These are phyloP conservation scores for Psococerastis gibbosa DNA, from an alignment of 2,888 invertebrate species.

Conservation along the genomic window DNA sequence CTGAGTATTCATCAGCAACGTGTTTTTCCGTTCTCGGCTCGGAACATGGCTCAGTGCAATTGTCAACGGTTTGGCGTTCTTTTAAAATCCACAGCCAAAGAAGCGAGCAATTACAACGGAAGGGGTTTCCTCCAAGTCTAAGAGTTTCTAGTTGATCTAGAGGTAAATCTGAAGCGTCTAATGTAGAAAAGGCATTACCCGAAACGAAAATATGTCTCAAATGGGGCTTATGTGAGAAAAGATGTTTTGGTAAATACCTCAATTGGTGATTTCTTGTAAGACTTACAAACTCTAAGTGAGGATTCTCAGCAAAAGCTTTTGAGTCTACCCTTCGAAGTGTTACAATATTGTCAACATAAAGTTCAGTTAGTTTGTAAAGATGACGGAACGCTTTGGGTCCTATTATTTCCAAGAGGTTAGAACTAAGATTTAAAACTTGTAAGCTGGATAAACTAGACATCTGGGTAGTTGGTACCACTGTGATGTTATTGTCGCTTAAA, in stretches of 20 bases:
- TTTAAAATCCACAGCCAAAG: conserved; percentile 65
- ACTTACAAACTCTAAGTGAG: conserved; percentile 56
- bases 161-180: conserved; percentile 66
- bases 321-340: conserved; percentile 45
- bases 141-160: conserved; percentile 56
- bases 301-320: conserved; percentile 67
- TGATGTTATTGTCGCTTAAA: conserved; percentile 65
- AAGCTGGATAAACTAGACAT: conserved; percentile 58
- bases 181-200: conserved; percentile 51
- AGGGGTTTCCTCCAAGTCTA: conserved; percentile 62
- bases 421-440: conserved; percentile 53
- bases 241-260: conserved; percentile 51
- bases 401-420: conserved; percentile 54
- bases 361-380: conserved; percentile 56
- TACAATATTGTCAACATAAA: conserved; percentile 36
- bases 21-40: not conserved
- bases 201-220: conserved; percentile 55
- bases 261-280: conserved; percentile 61
- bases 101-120: conserved; percentile 71
- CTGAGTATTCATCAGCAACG: not conserved
- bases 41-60: conserved; percentile 3
- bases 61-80: conserved; percentile 14
- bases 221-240: conserved; percentile 69
- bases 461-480: conserved; percentile 53
- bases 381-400: conserved; percentile 65